Evolutionary conservation across 2,888 invertebrate species (phyloP), one percentile per base, ranked within the genome.

Genomic region (Leucophenga maculata): DNA sequence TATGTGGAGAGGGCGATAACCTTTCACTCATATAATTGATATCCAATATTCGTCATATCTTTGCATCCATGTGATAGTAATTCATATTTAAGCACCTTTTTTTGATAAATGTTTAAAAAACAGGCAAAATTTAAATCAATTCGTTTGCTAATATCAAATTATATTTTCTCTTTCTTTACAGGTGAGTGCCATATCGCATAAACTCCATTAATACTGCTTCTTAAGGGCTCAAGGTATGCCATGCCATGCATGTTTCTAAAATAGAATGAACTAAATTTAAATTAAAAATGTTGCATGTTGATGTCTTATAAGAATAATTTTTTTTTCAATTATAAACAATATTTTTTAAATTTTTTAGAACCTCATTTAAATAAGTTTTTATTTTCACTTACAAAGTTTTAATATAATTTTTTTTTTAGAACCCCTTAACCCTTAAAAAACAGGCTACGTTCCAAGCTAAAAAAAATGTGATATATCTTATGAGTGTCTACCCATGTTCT

Each of bases 361-460:
- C 2, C 26, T 4, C 4, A 26, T 26, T 2, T 26, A 26, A 26
- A 26, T 3, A 26, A 4, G 2, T 26, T 26, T 26, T 4, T 26
- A 26, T 26, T 26, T 26, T 4, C 4, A 26, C 26, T 26, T 26
- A 3, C 4, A 26, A 26, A 26, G 4, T 26, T 3, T 26, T 3
- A 26, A 26, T 26, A 26, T 26, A 39, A 54, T 18, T 54, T 54
- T 54, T 18, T 54, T 11, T 18, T 20, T n/a, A 57, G 31, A 57
- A 32, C 31, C 31, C 52, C 3, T 6, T 6, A 57, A 0, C 13
- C 31, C 31, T 22, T 22, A 16, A 57, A 57, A 57, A 57, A n/a
- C 26, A 57, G 57, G 26, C 57, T 31, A 26, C 57, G 57, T 57
- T 57, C 14, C 31, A 44, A 20, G 18, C 4, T 32, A n/a, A 60